These are phyloP conservation scores for Sebastes alutus DNA, from an alignment of 2,797 vertebrate species.

Conservation along the genomic window DNA sequence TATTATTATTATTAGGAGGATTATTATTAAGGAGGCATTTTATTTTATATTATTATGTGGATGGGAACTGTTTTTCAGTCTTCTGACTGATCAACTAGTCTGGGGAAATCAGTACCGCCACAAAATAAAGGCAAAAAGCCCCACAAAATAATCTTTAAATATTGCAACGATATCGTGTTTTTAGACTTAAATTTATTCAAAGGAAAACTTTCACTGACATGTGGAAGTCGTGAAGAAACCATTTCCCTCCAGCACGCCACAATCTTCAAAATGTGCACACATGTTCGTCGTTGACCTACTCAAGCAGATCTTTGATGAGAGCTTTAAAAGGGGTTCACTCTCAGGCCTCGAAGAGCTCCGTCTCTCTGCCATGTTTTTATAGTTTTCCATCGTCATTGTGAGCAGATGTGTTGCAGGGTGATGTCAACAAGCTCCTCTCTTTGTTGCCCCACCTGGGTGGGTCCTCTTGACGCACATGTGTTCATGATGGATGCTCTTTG, in stretches of 20 bases:
- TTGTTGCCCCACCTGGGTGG: constrained; percentile 26
- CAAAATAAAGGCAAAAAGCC: too few species aligned
- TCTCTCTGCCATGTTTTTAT: not conserved
- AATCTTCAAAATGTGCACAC: not conserved
- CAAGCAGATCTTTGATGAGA: not conserved
- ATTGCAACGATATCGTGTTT: not conserved
- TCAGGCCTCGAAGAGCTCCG: not conserved
- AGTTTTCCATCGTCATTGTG: constrained; percentile 24
- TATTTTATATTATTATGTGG: too few species aligned
- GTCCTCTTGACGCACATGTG: constrained; percentile 6
- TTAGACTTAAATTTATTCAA: not conserved
- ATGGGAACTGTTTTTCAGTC: too few species aligned
- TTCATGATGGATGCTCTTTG: constrained; percentile 2
- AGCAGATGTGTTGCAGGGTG: constrained; percentile 58
- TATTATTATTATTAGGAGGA: too few species aligned
- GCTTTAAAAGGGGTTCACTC: constrained; percentile 25
- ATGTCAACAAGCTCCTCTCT: constrained; percentile 30
- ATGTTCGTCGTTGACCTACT: not conserved
- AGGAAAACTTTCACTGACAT: not conserved
- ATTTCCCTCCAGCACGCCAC: not conserved
- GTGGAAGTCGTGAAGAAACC: not conserved
- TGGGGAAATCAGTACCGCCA: too few species aligned
- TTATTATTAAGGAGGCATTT: too few species aligned
- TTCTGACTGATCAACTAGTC: too few species aligned
- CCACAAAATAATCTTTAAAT: not conserved